A percentile compares a stretch with the other conserved stretches of the same genome.
phyloP scores from a whole-genome alignment of 1,140 invertebrate species.

The Atta cephalotes region DNA sequence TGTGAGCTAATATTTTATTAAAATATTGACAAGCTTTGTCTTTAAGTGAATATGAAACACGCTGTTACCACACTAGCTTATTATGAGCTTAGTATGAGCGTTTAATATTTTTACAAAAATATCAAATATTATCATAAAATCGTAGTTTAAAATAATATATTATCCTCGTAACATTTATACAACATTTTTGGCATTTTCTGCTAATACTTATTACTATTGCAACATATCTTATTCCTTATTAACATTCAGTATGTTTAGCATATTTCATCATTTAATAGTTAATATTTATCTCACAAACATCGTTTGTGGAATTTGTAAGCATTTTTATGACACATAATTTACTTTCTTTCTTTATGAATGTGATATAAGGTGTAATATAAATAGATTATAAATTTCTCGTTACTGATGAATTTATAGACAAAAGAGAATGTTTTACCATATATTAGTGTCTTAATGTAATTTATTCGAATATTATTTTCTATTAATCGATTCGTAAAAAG shows the following conservation, averaged over 20 bases:
- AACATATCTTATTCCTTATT: background rate
- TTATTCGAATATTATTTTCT: conserved; percentile 29
- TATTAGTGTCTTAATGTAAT: background rate
- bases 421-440: background rate
- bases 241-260: background rate
- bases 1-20: conserved; percentile 6
- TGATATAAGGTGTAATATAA: background rate
- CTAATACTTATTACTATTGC: background rate
- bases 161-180: background rate
- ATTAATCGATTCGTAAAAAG: conserved; percentile 30
- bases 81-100: background rate
- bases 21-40: background rate
- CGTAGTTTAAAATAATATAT: conserved; percentile 26
- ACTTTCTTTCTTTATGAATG: background rate
- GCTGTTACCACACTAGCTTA: background rate
- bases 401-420: conserved; percentile 36
- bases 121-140: conserved; percentile 19
- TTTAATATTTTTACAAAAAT: background rate
- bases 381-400: conserved; percentile 18
- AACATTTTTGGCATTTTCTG: conserved; percentile 20
- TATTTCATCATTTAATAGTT: background rate
- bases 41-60: background rate
- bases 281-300: conserved; percentile 15
- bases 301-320: background rate
- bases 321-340: conserved; percentile 12